Conservation (phyloP, 1,140 invertebrate species). For the Riptortus pedestris region DNA sequence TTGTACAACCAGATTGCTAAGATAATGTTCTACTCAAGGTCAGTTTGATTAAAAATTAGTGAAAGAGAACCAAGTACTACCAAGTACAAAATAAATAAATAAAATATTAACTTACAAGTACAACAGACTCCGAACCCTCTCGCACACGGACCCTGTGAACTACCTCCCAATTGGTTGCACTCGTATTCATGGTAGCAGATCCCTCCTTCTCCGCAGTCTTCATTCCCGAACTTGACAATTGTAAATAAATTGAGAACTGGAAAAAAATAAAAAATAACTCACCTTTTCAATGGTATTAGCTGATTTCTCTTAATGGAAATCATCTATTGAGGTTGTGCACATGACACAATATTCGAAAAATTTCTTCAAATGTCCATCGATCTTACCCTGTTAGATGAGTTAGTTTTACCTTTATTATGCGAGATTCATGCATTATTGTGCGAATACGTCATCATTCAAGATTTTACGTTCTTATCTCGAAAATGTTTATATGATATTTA, state of each 20-base stretch:
- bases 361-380: too few relatives aligned
- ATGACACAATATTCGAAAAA: too few relatives aligned
- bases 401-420: background rate
- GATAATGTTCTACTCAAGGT: too few relatives aligned
- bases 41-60: too few relatives aligned
- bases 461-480: too few relatives aligned
- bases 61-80: too few relatives aligned
- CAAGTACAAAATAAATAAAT: too few relatives aligned
- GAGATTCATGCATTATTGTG: background rate
- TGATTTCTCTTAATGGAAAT: too few relatives aligned
- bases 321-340: too few relatives aligned
- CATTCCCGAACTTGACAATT: slow-evolving; percentile 58
- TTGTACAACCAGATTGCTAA: too few relatives aligned
- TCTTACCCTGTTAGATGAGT: background rate
- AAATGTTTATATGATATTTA: too few relatives aligned
- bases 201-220: slow-evolving; percentile 45
- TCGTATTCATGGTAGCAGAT: slow-evolving; percentile 55
- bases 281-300: background rate
- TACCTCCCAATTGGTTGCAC: slow-evolving; percentile 50
- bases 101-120: slow-evolving; percentile 54
- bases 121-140: slow-evolving; percentile 65
- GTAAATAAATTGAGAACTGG: slow-evolving; percentile 57
- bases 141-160: slow-evolving; percentile 53
- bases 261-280: slow-evolving; percentile 18
- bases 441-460: too few relatives aligned